phyloP scores from a whole-genome alignment of 2,113 vertebrate species.

The Atractosteus spatula region DNA sequence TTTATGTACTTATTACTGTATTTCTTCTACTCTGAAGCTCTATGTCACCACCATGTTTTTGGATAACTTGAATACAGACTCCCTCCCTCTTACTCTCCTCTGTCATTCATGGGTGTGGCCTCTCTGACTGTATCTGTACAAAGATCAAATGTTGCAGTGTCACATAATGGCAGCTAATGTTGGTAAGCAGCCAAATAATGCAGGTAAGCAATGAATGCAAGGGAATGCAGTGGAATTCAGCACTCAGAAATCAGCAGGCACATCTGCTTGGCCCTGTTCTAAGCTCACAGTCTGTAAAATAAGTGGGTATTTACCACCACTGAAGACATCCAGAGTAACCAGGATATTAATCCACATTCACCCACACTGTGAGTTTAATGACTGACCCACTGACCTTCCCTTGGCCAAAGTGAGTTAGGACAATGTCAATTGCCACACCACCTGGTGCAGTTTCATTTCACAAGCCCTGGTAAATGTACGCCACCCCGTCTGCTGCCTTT shows the following conservation, averaged over 20 bases:
- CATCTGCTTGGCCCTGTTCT: neutral
- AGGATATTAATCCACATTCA: neutral
- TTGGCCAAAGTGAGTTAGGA: neutral
- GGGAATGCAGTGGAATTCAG: neutral
- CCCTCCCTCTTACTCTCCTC: too few species aligned
- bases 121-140: too few species aligned
- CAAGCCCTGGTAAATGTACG: neutral
- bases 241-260: neutral
- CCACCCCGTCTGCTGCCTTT: neutral
- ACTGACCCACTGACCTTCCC: neutral
- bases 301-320: too few species aligned
- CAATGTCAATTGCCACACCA: neutral
- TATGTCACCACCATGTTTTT: too few species aligned
- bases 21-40: too few species aligned
- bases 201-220: constrained; percentile 1
- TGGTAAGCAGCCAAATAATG: constrained; percentile 1
- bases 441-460: neutral
- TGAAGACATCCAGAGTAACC: too few species aligned
- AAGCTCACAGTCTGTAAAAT: neutral
- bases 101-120: too few species aligned
- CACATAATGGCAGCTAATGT: neutral
- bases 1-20: too few species aligned
- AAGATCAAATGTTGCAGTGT: too few species aligned
- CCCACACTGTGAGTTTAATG: neutral
- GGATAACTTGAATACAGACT: too few species aligned